Percentiles rank a stretch among this genome's conserved stretches.
phyloP scores from a whole-genome alignment of 1,140 invertebrate genomes.

The Lepidurus couesii region DNA sequence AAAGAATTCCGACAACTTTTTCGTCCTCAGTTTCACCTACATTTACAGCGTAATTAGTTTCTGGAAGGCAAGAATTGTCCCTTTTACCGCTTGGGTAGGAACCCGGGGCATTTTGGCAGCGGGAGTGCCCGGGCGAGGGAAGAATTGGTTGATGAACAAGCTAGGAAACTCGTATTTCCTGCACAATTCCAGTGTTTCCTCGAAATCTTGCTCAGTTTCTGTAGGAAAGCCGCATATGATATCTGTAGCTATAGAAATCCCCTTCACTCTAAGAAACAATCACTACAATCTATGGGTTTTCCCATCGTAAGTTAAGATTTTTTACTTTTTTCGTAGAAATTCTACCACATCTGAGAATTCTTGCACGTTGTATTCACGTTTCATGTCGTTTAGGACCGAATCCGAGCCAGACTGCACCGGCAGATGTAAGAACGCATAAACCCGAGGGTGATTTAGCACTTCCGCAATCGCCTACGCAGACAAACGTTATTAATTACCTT shows the following conservation, averaged over 20 bases:
- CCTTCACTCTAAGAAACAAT: slow-evolving; percentile 59
- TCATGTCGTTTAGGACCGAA: slow-evolving; percentile 90
- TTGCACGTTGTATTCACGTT: slow-evolving; percentile 79
- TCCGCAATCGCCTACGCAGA: slow-evolving; percentile 67
- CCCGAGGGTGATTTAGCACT: slow-evolving; percentile 79
- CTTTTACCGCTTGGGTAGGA: slow-evolving; percentile 61
- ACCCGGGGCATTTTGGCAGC: slow-evolving; percentile 81
- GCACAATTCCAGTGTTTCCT: slow-evolving; percentile 79
- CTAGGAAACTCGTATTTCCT: slow-evolving; percentile 84
- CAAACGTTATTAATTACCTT: neutral
- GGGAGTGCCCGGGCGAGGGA: slow-evolving; percentile 88
- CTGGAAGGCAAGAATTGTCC: neutral
- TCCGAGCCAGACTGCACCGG: slow-evolving; percentile 96
- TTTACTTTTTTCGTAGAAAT: slow-evolving; percentile 65
- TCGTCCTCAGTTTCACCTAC: slow-evolving; percentile 83
- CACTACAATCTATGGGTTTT: slow-evolving; percentile 29
- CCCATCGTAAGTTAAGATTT: neutral
- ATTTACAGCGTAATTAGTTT: slow-evolving; percentile 33
- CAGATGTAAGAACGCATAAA: slow-evolving; percentile 93
- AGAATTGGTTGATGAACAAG: slow-evolving; percentile 98
- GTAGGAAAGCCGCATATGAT: slow-evolving; percentile 98
- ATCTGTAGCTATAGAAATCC: slow-evolving; percentile 92
- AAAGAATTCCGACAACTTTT: slow-evolving; percentile 82
- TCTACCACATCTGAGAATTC: slow-evolving; percentile 89
- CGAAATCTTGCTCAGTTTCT: slow-evolving; percentile 87